A percentile compares a stretch with the other conserved stretches of the same genome.
Conservation (phyloP, 2,797 vertebrate species). For the Pseudochirops corinnae region DNA sequence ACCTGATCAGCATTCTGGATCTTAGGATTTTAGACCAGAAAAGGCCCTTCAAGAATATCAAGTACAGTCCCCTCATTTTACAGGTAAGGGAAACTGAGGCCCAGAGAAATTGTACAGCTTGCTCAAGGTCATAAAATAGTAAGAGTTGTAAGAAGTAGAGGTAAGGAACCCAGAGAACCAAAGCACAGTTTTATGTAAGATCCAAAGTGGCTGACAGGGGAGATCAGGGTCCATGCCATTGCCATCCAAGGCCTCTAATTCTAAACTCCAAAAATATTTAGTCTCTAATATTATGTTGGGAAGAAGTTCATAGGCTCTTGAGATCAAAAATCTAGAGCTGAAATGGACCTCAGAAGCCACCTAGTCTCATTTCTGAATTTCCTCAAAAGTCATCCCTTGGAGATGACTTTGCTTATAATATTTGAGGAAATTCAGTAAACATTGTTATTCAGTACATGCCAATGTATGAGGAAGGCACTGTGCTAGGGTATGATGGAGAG, state of each 20-base stretch:
- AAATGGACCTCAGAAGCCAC: no score
- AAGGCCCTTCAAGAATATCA: not conserved
- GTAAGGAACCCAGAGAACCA: not conserved
- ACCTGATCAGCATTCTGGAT: not conserved
- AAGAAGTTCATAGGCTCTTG: no score
- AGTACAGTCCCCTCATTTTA: not conserved
- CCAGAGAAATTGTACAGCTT: not conserved
- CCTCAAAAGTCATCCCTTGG: no score
- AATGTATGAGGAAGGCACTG: not conserved
- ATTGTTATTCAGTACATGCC: not conserved
- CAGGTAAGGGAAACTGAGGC: not conserved
- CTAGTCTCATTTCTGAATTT: no score
- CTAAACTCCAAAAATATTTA: not conserved
- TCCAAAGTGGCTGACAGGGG: not conserved
- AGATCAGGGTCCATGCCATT: no score
- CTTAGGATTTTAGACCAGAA: not conserved
- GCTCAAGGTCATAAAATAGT: not conserved
- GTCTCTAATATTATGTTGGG: not conserved
- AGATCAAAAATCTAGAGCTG: no score
- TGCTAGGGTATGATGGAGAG: not conserved
- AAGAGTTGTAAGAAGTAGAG: not conserved
- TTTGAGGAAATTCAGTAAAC: not conserved
- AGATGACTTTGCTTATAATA: no score
- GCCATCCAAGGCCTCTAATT: not conserved
- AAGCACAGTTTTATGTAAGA: not conserved